Base-by-base conservation (phyloP, 2,888 invertebrate species). In the Macroteleia sp. region DNA sequence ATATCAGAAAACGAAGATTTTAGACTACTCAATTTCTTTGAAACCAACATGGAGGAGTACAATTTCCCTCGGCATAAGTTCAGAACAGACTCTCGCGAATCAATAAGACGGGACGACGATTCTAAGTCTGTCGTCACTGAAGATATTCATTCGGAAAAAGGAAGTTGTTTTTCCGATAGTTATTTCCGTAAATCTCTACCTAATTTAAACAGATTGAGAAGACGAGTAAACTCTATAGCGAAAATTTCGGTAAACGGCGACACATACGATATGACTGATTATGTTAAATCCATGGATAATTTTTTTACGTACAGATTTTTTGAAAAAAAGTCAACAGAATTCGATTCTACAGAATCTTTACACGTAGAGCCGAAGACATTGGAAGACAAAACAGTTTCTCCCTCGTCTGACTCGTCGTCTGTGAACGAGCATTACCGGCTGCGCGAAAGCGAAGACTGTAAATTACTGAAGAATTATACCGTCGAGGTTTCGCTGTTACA, bases 321-420 rank as follows among this genome's bases (percentile, higher is more conserved):
- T n/a, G n/a, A n/a, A n/a, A n/a, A n/a, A n/a, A n/a, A n/a, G n/a
- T n/a, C n/a, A n/a, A n/a, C n/a, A n/a, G n/a, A n/a, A n/a, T 80
- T 73, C 0, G 74, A 70, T 19, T 73, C 83, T 6, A 48, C 69
- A 5, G 82, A 85, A 5, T 81, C 80, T 1, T 80, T 56, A 0
- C 62, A 62, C 10, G 36, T 12, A 1, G 56, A 56, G 9, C 30
- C 28, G 2, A 57, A 62, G 62, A 6, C 6, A 6, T 36, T 56
- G 61, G 10, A 48, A 50, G 19, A 46, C 67, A 42, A 16, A 30
- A 5, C 59, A 46, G 8, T 3, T 10, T 85, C 88, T 0, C 74
- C 86, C 0, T 83, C 88, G 0, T 36, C 88, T 22, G 85, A 88
- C 28, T 36, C 87, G 1, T 82, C 83, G 2, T 73, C 17, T 34